Percentiles rank a stretch among this genome's conserved stretches.
phyloP scores from a whole-genome alignment of 2,113 vertebrate genomes.

The Ciconia boyciana region DNA sequence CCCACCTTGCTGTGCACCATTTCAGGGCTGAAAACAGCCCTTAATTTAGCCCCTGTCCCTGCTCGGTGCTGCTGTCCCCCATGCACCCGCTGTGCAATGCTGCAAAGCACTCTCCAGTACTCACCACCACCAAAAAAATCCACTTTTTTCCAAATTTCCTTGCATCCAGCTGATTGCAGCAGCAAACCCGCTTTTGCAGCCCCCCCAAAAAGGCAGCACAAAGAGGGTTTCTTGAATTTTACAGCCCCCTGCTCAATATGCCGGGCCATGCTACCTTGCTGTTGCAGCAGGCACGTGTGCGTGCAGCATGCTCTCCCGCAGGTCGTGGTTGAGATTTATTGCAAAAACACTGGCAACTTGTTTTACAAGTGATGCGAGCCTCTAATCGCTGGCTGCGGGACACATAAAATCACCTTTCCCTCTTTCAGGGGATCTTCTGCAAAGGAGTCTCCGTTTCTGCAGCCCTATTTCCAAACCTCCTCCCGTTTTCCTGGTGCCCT shows the following conservation, averaged over 20 bases:
- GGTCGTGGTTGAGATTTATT: background rate
- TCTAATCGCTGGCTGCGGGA: fast-evolving
- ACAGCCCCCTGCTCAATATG: background rate
- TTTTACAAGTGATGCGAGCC: background rate
- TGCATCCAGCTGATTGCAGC: fast-evolving
- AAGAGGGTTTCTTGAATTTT: background rate
- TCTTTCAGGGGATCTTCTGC: background rate
- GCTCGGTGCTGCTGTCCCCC: fast-evolving
- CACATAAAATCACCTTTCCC: background rate
- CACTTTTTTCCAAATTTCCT: background rate
- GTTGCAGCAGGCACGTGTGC: background rate
- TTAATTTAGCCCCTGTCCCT: background rate
- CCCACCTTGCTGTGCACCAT: fast-evolving
- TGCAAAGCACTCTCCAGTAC: fast-evolving
- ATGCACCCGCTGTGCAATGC: fast-evolving
- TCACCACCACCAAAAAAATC: too few species aligned
- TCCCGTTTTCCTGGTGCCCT: fast-evolving
- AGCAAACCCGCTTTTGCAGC: background rate
- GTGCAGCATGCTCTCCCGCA: background rate
- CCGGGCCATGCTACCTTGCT: background rate
- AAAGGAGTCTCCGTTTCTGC: background rate
- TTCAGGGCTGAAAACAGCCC: background rate
- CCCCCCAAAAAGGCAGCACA: background rate
- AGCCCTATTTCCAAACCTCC: background rate
- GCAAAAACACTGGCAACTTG: background rate